Conservation (phyloP, 2,797 vertebrate species). For the Valencia hispanica region DNA sequence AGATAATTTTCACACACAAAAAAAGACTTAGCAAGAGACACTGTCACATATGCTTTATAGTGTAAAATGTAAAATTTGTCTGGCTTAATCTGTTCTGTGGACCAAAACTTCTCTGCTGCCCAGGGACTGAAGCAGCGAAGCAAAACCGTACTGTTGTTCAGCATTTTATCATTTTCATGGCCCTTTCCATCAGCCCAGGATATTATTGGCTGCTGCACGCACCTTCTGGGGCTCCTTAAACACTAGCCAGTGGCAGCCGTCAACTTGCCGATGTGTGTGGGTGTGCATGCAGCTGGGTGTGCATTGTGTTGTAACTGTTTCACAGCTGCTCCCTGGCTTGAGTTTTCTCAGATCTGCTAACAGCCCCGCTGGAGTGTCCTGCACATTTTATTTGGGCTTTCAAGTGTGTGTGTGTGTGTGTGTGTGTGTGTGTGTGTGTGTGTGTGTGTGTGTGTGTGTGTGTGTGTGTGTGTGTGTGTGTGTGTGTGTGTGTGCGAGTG, state of each 20-base stretch:
- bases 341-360: slow-evolving; percentile 9
- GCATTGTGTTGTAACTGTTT: slow-evolving; percentile 11
- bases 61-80: slow-evolving; percentile 17
- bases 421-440: not conserved
- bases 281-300: slow-evolving; percentile 8
- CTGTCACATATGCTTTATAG: slow-evolving; percentile 32
- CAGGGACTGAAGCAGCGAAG: slow-evolving; percentile 38
- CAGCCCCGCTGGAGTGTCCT: not conserved
- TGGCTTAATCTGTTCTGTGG: slow-evolving; percentile 20
- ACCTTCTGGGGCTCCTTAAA: slow-evolving; percentile 50
- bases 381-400: not conserved
- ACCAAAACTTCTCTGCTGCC: slow-evolving; percentile 10
- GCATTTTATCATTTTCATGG: slow-evolving; percentile 71
- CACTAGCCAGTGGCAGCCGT: slow-evolving; percentile 7
- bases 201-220: slow-evolving; percentile 60
- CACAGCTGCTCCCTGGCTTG: slow-evolving; percentile 22
- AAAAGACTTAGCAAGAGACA: slow-evolving; percentile 22
- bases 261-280: not conserved
- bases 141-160: slow-evolving; percentile 51
- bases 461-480: not conserved
- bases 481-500: not conserved
- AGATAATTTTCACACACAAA: not conserved
- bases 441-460: not conserved
- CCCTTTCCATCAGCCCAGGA: slow-evolving; percentile 62
- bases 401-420: not conserved